Percentiles rank a stretch among this genome's conserved stretches.
These are phyloP conservation scores for Penaeus indicus DNA, from an alignment of 1,140 invertebrate species.

Conservation along the genomic window DNA sequence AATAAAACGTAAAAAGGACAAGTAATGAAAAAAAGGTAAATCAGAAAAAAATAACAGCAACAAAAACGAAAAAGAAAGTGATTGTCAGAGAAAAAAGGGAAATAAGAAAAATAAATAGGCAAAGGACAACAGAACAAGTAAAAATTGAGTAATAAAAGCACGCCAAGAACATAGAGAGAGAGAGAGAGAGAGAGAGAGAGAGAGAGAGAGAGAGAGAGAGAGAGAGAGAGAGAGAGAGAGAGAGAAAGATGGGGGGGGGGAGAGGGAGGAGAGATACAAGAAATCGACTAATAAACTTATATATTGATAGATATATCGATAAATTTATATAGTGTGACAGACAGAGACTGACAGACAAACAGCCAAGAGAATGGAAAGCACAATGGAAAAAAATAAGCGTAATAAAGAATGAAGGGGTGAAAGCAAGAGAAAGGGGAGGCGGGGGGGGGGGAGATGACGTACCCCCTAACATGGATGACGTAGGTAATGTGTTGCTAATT, in stretches of 20 bases:
- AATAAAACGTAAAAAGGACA: too few species aligned
- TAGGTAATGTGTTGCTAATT: too few species aligned
- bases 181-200: neutral
- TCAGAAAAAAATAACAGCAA: too few species aligned
- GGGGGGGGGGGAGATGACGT: too few species aligned
- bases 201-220: neutral
- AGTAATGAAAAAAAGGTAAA: too few species aligned
- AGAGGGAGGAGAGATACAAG: neutral
- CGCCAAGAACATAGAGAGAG: neutral
- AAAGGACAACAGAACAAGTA: neutral
- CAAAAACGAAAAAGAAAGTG: too few species aligned
- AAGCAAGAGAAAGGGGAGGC: too few species aligned
- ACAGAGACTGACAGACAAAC: neutral
- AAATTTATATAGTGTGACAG: too few species aligned
- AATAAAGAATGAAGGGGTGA: neutral
- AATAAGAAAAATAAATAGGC: neutral
- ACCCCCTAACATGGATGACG: too few species aligned
- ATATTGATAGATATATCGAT: neutral
- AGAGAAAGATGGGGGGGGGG: neutral
- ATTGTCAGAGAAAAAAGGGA: too few species aligned
- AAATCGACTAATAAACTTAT: neutral
- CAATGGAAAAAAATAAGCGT: neutral
- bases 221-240: neutral
- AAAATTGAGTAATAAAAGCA: neutral
- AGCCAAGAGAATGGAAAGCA: neutral